Conservation (phyloP, 2,888 invertebrate genomes). For the Thecophora atra region DNA sequence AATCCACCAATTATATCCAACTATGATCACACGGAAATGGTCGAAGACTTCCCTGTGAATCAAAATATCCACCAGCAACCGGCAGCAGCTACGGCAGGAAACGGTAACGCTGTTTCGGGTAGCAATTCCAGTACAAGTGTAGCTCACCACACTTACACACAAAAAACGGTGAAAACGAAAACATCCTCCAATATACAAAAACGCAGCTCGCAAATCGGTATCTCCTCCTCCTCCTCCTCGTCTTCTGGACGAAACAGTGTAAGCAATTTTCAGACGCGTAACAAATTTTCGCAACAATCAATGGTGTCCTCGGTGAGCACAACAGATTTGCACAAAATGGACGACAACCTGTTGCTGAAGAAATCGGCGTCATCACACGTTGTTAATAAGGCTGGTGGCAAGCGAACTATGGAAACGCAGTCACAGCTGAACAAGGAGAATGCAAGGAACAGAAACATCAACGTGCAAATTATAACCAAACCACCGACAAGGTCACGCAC, state of each 20-base stretch:
- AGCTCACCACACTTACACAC: slow-evolving; percentile 44
- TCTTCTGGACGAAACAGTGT: slow-evolving; percentile 44
- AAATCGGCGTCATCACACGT: slow-evolving; percentile 60
- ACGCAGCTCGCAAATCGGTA: slow-evolving; percentile 53
- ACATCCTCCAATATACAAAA: slow-evolving; percentile 57
- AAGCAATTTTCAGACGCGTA: slow-evolving; percentile 48
- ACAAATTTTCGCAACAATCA: slow-evolving; percentile 59
- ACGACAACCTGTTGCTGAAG: slow-evolving; percentile 62
- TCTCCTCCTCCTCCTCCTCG: slow-evolving; percentile 43
- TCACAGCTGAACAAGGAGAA: slow-evolving; percentile 62
- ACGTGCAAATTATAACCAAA: slow-evolving; percentile 64
- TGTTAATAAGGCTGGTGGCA: slow-evolving; percentile 54
- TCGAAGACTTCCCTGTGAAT: slow-evolving; percentile 66
- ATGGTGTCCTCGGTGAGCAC: slow-evolving; percentile 64
- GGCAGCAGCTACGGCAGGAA: slow-evolving; percentile 35
- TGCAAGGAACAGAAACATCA: slow-evolving; percentile 61
- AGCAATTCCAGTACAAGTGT: slow-evolving; percentile 5
- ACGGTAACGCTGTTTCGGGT: background rate
- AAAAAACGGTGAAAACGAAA: slow-evolving; percentile 58
- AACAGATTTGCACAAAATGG: slow-evolving; percentile 65
- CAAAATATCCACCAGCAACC: slow-evolving; percentile 52
- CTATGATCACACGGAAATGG: slow-evolving; percentile 63
- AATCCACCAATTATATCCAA: slow-evolving; percentile 62
- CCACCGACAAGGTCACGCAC: slow-evolving; percentile 65
- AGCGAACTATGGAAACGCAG: slow-evolving; percentile 51